Evolutionary conservation across 1,140 invertebrate genomes (phyloP).

Genomic region (Hormaphis cornu): DNA sequence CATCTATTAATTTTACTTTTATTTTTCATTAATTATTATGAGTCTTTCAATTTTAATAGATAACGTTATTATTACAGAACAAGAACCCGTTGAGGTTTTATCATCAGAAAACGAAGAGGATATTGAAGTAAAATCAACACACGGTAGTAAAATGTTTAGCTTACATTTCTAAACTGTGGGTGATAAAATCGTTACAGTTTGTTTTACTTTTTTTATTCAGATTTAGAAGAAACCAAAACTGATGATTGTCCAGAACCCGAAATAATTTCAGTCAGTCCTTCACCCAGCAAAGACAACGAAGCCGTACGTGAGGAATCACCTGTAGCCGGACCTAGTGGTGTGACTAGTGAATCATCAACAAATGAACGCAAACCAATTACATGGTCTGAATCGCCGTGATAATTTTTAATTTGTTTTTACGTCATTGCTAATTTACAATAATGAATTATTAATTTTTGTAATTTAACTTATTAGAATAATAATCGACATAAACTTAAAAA

Average conservation of each 20-base stretch:
- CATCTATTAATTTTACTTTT: too few species aligned
- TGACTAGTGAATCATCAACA: conserved; percentile 10
- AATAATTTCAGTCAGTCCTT: conserved; percentile 2
- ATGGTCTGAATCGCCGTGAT: conserved; percentile 23
- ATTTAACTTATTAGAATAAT: too few species aligned
- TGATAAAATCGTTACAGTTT: background rate
- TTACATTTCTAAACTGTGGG: too few species aligned
- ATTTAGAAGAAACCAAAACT: background rate
- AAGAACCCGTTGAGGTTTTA: conserved; percentile 16
- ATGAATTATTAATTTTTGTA: too few species aligned
- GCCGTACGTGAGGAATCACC: background rate
- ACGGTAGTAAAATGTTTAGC: background rate
- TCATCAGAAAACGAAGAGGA: conserved; percentile 22
- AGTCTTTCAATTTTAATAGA: too few species aligned
- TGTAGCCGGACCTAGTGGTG: conserved; percentile 15
- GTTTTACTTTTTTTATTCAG: background rate
- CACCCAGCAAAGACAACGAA: conserved; percentile 17
- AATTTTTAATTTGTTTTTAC: too few species aligned
- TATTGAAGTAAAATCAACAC: conserved; percentile 10
- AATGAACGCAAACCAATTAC: conserved; percentile 26
- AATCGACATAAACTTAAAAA: too few species aligned
- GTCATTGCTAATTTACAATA: too few species aligned
- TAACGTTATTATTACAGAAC: conserved; percentile 22
- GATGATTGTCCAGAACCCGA: background rate
- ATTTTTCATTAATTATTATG: too few species aligned